phyloP scores from a whole-genome alignment of 2,797 vertebrate genomes.

The Vespertilio murinus region DNA sequence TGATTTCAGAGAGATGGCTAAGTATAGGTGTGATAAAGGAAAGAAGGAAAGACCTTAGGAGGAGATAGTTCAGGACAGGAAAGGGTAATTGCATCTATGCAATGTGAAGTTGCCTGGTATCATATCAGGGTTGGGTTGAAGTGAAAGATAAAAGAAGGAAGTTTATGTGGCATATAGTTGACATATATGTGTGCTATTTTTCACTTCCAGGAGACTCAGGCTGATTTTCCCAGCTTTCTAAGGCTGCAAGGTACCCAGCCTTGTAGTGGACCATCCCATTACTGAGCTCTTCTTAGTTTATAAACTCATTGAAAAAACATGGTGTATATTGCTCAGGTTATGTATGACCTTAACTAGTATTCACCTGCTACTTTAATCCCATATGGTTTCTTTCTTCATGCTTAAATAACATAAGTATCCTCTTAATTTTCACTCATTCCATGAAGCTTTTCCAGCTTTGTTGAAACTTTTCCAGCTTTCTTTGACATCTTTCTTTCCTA shows the following conservation, averaged over 20 bases:
- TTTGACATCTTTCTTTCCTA: neutral
- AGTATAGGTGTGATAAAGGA: neutral
- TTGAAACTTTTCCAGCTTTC: neutral
- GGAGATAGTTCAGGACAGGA: neutral
- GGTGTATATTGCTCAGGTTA: neutral
- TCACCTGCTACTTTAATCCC: neutral
- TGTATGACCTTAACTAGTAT: neutral
- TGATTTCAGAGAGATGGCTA: neutral
- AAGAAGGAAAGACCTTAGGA: neutral
- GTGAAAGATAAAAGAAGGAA: neutral
- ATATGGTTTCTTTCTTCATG: neutral
- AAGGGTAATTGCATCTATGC: neutral
- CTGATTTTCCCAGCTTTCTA: neutral
- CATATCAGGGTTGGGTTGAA: neutral
- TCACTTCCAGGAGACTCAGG: neutral
- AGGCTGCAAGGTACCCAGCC: neutral
- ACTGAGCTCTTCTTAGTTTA: neutral
- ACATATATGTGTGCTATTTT: neutral
- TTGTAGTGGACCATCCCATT: neutral
- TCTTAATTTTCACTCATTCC: neutral
- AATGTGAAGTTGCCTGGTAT: neutral
- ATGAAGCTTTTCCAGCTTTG: neutral
- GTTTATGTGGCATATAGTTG: neutral
- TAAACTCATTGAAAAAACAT: neutral
- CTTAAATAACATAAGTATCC: neutral